Conservation (phyloP, 2,888 invertebrate genomes). For the Leptopilina syphax region DNA sequence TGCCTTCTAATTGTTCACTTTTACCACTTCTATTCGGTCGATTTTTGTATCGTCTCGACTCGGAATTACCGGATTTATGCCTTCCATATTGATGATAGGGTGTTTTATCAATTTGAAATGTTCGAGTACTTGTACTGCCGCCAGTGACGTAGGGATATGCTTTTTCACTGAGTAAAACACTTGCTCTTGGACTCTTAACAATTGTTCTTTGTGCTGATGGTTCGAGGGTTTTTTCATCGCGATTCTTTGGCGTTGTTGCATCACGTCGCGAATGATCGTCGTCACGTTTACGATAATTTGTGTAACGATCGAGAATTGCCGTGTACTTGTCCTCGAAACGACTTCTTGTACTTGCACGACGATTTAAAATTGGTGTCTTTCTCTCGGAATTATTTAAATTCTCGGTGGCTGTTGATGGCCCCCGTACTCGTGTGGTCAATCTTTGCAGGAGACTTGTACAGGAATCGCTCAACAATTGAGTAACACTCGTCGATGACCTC, state of each 20-base stretch:
- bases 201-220: constrained; percentile 79
- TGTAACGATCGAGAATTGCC: constrained; percentile 84
- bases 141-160: constrained; percentile 80
- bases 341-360: constrained; percentile 80
- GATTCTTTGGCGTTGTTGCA: constrained; percentile 63
- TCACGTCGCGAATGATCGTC: constrained; percentile 60
- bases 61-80: constrained; percentile 76
- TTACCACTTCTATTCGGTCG: constrained; percentile 81
- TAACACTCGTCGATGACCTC: constrained; percentile 89
- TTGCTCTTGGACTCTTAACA: constrained; percentile 84
- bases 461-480: constrained; percentile 91
- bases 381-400: background rate
- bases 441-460: constrained; percentile 91
- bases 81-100: constrained; percentile 69
- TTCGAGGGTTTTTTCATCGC: constrained; percentile 84
- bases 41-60: constrained; percentile 65
- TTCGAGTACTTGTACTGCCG: background rate
- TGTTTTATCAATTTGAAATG: constrained; percentile 11
- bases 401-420: constrained; percentile 81
- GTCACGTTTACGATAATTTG: constrained; percentile 79
- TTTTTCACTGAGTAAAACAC: constrained; percentile 84
- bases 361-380: constrained; percentile 55
- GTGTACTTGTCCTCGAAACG: constrained; percentile 89
- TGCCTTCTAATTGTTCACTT: constrained; percentile 81
- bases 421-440: constrained; percentile 85